Percentiles rank a stretch among this genome's conserved stretches.
Conservation (phyloP, 2,113 vertebrate species). For the Sapayoa aenigma region DNA sequence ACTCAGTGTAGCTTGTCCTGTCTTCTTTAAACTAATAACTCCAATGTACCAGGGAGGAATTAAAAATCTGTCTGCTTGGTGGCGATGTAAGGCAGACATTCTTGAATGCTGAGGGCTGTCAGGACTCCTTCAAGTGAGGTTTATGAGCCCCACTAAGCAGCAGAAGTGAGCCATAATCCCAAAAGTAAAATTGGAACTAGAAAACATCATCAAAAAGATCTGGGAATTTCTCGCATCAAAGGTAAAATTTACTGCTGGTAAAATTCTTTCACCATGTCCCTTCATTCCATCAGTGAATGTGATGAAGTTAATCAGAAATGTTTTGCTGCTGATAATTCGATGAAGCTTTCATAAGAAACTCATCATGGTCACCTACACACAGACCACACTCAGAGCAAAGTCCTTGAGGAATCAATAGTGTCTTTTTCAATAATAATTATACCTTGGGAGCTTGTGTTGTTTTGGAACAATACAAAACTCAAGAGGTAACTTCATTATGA, state of each 20-base stretch:
- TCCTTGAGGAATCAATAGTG: background rate
- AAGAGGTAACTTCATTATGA: background rate
- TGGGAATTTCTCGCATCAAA: background rate
- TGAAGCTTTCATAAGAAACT: background rate
- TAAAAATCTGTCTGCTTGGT: background rate
- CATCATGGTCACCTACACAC: background rate
- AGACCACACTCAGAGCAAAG: background rate
- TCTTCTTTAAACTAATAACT: background rate
- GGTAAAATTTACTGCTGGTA: background rate
- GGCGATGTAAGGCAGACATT: background rate
- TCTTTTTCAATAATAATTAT: background rate
- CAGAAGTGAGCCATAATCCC: background rate
- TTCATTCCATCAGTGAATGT: background rate
- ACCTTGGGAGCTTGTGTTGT: background rate
- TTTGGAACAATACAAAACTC: background rate
- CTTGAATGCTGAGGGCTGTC: background rate
- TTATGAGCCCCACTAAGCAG: background rate
- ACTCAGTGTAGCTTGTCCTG: background rate
- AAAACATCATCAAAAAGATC: background rate
- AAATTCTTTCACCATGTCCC: background rate
- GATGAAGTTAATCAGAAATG: background rate
- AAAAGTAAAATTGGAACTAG: background rate
- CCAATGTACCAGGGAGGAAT: background rate
- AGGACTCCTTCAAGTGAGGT: background rate
- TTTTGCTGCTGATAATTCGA: background rate